phyloP scores from a whole-genome alignment of 2,888 invertebrate species.

The Trichopria drosophilae region DNA sequence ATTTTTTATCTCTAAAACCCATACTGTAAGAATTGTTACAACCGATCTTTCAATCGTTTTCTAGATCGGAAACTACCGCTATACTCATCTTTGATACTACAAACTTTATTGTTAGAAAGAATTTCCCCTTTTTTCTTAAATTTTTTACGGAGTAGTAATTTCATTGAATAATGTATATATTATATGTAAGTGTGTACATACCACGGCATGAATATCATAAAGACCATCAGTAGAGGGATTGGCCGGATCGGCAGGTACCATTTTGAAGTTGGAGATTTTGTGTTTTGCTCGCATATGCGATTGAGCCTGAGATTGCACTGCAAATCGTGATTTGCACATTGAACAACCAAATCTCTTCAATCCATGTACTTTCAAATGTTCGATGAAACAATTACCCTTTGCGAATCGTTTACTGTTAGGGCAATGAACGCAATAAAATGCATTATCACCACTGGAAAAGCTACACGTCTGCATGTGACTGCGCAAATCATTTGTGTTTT shows the following conservation, averaged over 20 bases:
- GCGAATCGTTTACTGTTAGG: constrained; percentile 61
- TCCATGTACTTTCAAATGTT: constrained; percentile 67
- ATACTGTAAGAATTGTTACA: too few relatives aligned
- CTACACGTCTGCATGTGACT: constrained; percentile 57
- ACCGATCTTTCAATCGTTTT: too few relatives aligned
- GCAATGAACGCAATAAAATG: constrained; percentile 57
- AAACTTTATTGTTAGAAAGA: too few relatives aligned
- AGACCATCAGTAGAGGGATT: constrained; percentile 60
- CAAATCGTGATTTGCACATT: constrained; percentile 60
- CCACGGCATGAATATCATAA: constrained; percentile 59
- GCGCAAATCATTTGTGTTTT: constrained; percentile 53
- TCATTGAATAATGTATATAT: too few relatives aligned
- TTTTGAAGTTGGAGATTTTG: constrained; percentile 53
- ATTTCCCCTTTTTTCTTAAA: too few relatives aligned
- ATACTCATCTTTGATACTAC: too few relatives aligned
- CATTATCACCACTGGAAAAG: constrained; percentile 37
- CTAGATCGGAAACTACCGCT: too few relatives aligned
- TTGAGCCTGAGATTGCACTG: constrained; percentile 47
- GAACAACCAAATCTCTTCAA: constrained; percentile 65
- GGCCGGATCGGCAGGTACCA: constrained; percentile 59
- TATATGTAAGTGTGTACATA: constrained; percentile 43
- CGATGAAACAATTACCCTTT: constrained; percentile 58
- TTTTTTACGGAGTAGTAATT: too few relatives aligned
- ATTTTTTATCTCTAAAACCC: too few relatives aligned
- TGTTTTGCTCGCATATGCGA: constrained; percentile 64